These are phyloP conservation scores for Rhodophaea formosa DNA, from an alignment of 2,888 invertebrate genomes.

Conservation along the genomic window DNA sequence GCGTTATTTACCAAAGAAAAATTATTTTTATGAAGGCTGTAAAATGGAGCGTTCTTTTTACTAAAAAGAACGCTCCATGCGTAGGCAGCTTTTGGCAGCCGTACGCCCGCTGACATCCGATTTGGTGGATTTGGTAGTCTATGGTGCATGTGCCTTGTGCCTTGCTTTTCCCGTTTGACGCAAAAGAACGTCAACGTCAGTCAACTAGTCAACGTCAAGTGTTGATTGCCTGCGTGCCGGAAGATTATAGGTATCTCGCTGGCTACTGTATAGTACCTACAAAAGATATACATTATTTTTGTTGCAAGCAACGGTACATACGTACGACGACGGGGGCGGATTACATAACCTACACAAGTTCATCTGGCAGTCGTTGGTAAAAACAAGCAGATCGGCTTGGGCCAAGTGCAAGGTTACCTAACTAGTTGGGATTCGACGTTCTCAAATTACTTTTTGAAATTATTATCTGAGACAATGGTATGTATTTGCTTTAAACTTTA, in stretches of 20 bases:
- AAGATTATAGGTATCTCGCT: neutral
- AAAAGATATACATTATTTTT: neutral
- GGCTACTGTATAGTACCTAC: neutral
- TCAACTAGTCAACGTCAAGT: neutral
- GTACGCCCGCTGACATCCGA: neutral
- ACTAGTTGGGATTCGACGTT: neutral
- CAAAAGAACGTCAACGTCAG: too few species aligned
- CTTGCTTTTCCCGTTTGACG: too few species aligned
- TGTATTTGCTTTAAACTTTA: constrained; percentile 32
- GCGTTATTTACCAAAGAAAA: too few species aligned
- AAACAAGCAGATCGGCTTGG: neutral
- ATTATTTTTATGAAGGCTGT: too few species aligned
- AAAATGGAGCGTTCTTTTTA: too few species aligned
- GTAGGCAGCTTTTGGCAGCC: neutral
- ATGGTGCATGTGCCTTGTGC: too few species aligned
- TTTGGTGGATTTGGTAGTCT: neutral
- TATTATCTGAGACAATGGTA: constrained; percentile 47
- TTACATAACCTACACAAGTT: constrained; percentile 21
- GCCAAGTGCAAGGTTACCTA: constrained; percentile 1
- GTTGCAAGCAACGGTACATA: too few species aligned
- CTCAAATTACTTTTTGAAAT: neutral
- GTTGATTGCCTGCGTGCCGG: neutral
- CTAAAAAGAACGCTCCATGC: neutral
- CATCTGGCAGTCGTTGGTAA: constrained; percentile 4
- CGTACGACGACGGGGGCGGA: neutral